A percentile compares a stretch with the other conserved stretches of the same genome.
phyloP scores from a whole-genome alignment of 2,797 vertebrate species.

The Hoplostethus mediterraneus region DNA sequence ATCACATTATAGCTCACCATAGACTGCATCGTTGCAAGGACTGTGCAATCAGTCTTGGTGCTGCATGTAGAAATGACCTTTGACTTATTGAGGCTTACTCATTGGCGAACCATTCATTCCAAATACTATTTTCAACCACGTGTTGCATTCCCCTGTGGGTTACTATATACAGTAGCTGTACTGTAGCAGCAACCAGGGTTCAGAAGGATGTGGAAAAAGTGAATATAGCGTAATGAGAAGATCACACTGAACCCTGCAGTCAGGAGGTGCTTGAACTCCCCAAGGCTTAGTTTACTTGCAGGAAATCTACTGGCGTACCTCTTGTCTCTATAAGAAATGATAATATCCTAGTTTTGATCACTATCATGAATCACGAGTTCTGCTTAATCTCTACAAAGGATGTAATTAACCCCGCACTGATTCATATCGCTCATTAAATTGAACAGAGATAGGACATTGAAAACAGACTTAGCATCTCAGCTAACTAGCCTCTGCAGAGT shows the following conservation, averaged over 20 bases:
- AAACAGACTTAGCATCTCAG: conserved; percentile 63
- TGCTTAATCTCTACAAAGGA: conserved; percentile 73
- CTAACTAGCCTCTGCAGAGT: conserved; percentile 14
- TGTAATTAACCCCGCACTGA: conserved; percentile 81
- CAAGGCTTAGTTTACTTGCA: conserved; percentile 41
- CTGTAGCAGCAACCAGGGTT: conserved; percentile 4
- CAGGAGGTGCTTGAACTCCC: conserved; percentile 65
- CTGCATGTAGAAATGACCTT: background rate
- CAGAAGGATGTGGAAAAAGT: conserved; percentile 20
- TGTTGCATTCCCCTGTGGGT: background rate
- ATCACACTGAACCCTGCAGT: conserved; percentile 46
- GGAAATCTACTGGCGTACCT: conserved; percentile 52
- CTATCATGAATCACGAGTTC: conserved; percentile 75
- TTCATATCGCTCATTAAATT: conserved; percentile 78
- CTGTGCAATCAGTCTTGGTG: background rate
- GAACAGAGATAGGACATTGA: conserved; percentile 65
- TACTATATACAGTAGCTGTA: background rate
- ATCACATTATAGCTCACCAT: background rate
- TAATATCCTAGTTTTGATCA: conserved; percentile 74
- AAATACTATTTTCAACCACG: conserved; percentile 9
- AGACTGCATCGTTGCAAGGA: background rate
- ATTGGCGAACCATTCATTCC: background rate
- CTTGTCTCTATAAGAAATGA: conserved; percentile 57
- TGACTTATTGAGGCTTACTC: conserved; percentile 1
- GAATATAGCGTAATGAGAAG: conserved; percentile 53